Base-by-base conservation (phyloP, 2,797 vertebrate genomes). In the Xenopus petersii region DNA sequence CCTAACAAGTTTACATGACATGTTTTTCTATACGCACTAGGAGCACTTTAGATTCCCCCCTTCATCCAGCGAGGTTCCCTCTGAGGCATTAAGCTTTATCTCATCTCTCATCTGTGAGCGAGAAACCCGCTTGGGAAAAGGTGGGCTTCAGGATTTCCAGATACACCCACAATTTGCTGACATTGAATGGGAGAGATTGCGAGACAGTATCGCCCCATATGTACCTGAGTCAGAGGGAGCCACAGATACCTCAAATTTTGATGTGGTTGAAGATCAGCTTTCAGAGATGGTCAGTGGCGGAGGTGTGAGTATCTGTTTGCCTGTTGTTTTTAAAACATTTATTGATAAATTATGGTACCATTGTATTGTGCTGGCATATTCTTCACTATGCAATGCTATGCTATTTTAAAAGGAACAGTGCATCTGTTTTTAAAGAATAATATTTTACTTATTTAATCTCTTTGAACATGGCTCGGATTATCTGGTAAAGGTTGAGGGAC, bases 211-310 rank as follows among this genome's bases (percentile, higher is more conserved):
- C 0, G 91, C 94, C 0, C 93, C 94, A 0, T 95, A 89, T 72
- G 80, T 85, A 1, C 93, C 94, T 0, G 92, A 93, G 59, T 90
- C 93, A 2, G 87, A 87, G 51, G 89, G 92, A 36, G 81, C 93
- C 77, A 93, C 93, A 0, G 94, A 96, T 83, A 96, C 94, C 1
- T 94, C 93, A 80, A 95, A 96, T 87, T 96, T 96, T 42, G 94
- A 96, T 24, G 81, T 95, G 61, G 84, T 94, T 67, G 94, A 95
- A 10, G 93, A 95, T 56, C 77, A 83, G 81, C 91, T 94, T 73
- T 93, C 89, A 80, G 88, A 93, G 82, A 92, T 89, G 92, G 91
- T 94, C 88, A 81, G 79, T 80, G 83, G 84, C 73, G 83, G 83
- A 36, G 84, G 83, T 80, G 85, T 85, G 81, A 73, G 26, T 77